phyloP scores from a whole-genome alignment of 2,888 invertebrate genomes.

The Suillia variegata region DNA sequence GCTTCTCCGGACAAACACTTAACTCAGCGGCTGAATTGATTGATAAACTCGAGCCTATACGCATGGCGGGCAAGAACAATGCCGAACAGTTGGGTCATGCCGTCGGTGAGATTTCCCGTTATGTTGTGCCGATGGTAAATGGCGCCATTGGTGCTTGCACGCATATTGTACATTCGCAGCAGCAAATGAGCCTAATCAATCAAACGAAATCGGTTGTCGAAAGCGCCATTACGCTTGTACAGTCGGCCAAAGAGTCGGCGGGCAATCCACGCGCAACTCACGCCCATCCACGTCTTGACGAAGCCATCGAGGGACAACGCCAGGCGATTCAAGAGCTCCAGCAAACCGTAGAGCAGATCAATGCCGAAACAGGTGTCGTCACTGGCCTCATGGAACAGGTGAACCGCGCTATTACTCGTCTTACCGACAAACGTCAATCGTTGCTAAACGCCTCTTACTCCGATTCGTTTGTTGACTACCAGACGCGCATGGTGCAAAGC shows the following conservation, averaged over 20 bases:
- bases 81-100: constrained; percentile 93
- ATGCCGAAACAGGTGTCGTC: constrained; percentile 88
- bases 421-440: constrained; percentile 77
- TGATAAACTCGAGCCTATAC: constrained; percentile 84
- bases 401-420: constrained; percentile 82
- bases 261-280: constrained; percentile 89
- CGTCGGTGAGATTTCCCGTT: constrained; percentile 75
- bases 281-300: constrained; percentile 84
- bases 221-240: constrained; percentile 84
- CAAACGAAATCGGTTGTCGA: constrained; percentile 95
- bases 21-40: constrained; percentile 79
- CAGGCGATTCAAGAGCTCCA: constrained; percentile 83
- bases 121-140: constrained; percentile 84
- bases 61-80: constrained; percentile 84
- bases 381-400: constrained; percentile 89
- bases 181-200: constrained; percentile 85
- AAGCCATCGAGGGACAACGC: constrained; percentile 75
- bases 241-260: constrained; percentile 84
- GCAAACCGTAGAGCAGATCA: constrained; percentile 78
- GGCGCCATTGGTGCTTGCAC: constrained; percentile 88
- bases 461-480: constrained; percentile 91
- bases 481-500: constrained; percentile 93
- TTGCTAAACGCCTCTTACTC: constrained; percentile 72
- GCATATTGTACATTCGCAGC: constrained; percentile 83
- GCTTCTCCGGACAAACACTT: constrained; percentile 79